phyloP scores from a whole-genome alignment of 2,888 invertebrate genomes.

The Mesorhabditis spiculigera region DNA sequence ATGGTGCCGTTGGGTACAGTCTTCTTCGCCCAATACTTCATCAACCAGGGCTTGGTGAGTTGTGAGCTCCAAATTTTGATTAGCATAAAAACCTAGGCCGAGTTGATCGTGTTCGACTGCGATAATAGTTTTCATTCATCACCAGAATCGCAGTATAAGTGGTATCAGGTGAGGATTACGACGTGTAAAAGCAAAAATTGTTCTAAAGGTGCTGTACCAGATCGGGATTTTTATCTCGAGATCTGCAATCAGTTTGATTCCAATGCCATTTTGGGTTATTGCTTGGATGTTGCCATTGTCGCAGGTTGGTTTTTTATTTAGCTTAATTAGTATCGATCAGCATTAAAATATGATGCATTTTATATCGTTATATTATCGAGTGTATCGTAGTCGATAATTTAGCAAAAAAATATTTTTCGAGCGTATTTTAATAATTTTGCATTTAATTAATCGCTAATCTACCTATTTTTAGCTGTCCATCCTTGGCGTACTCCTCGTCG shows the following conservation, averaged over 20 bases:
- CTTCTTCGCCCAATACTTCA: slow-evolving; percentile 2
- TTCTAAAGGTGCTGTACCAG: not conserved
- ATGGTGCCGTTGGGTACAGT: slow-evolving; percentile 3
- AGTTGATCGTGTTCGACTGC: slow-evolving; percentile 3
- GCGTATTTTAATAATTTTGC: no score
- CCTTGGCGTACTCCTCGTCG: not conserved
- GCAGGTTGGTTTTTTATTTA: not conserved
- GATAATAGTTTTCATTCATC: not conserved
- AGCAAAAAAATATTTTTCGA: no score
- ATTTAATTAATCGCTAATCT: no score
- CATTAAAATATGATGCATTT: no score
- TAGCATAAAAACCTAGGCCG: slow-evolving; percentile 1
- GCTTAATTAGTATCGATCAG: no score
- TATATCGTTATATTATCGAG: no score
- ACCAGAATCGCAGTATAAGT: slow-evolving; percentile 2
- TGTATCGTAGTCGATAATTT: no score
- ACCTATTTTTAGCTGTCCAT: not conserved
- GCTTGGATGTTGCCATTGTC: not conserved
- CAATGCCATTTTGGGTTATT: not conserved
- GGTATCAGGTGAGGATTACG: slow-evolving; percentile 1
- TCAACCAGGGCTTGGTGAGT: slow-evolving; percentile 2
- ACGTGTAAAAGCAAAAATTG: not conserved
- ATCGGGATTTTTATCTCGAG: slow-evolving; percentile 1
- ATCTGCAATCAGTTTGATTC: slow-evolving; percentile 2
- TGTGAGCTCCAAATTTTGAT: not conserved